A percentile compares a stretch with the other conserved stretches of the same genome.
phyloP scores from a whole-genome alignment of 1,140 invertebrate genomes.

The Drosophila repletoides region DNA sequence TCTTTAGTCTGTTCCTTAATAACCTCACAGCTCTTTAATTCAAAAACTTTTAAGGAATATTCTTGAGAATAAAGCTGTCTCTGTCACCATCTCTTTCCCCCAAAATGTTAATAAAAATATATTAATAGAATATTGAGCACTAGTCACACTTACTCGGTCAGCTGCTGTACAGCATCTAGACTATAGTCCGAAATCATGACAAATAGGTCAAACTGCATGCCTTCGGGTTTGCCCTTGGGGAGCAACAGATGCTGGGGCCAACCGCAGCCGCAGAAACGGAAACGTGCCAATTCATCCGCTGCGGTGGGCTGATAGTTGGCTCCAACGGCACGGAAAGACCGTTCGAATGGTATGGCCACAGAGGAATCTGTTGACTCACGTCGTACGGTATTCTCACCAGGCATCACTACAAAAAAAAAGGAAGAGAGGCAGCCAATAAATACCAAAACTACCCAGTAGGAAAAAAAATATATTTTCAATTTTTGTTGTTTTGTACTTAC shows the following conservation, averaged over 20 bases:
- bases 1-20: too few species aligned
- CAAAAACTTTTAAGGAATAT: too few species aligned
- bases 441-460: not conserved
- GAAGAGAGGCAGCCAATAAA: not conserved
- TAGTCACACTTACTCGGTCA: conserved; percentile 60
- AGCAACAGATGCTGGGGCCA: conserved; percentile 84
- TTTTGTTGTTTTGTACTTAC: conserved; percentile 77
- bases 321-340: conserved; percentile 85
- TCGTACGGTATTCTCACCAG: conserved; percentile 84
- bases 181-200: conserved; percentile 83
- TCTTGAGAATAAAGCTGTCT: too few species aligned
- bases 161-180: conserved; percentile 85
- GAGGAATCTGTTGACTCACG: conserved; percentile 85
- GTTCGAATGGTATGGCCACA: conserved; percentile 87
- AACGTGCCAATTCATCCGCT: conserved; percentile 69
- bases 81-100: too few species aligned
- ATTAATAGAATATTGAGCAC: too few species aligned
- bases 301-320: conserved; percentile 61
- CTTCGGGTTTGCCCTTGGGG: conserved; percentile 82
- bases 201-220: conserved; percentile 82
- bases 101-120: too few species aligned
- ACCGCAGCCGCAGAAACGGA: conserved; percentile 84
- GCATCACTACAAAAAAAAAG: conserved; percentile 82
- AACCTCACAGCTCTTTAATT: too few species aligned
- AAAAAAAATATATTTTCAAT: too few species aligned